Evolutionary conservation across 2,888 invertebrate species (phyloP).

Genomic region (Dynastes grantii): DNA sequence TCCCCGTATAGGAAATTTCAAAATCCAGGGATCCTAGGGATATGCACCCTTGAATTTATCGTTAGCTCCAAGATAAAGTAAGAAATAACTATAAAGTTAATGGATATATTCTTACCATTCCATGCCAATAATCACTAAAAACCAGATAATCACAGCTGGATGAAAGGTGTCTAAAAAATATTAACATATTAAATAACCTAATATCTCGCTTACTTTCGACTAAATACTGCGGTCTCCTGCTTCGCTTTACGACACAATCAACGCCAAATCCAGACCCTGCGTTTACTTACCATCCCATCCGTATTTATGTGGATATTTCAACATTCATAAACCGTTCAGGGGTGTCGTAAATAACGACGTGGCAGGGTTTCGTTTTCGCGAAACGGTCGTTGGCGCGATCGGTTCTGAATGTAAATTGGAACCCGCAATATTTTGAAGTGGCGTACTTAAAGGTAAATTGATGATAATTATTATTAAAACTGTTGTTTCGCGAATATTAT

Average conservation of each 20-base stretch:
- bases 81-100: constrained; percentile 27
- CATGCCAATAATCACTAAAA: constrained; percentile 20
- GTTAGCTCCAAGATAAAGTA: not conserved
- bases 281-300: not conserved
- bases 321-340: constrained; percentile 35
- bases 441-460: constrained; percentile 52
- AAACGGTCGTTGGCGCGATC: constrained; percentile 26
- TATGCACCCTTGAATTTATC: not conserved
- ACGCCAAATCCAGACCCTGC: not conserved
- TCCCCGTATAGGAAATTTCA: no score
- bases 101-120: constrained; percentile 6
- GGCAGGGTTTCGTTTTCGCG: constrained; percentile 31
- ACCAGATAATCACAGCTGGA: constrained; percentile 16
- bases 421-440: constrained; percentile 43
- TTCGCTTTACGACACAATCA: not conserved
- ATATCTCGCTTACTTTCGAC: not conserved
- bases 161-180: constrained; percentile 15
- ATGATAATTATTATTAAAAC: constrained; percentile 52
- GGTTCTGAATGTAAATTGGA: constrained; percentile 38
- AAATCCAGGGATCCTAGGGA: no score
- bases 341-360: constrained; percentile 34
- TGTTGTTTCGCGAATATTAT: constrained; percentile 48
- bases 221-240: not conserved
- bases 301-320: constrained; percentile 42
- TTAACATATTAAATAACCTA: constrained; percentile 21